Conservation (phyloP, 2,113 vertebrate species). For the Eidolon helvum region DNA sequence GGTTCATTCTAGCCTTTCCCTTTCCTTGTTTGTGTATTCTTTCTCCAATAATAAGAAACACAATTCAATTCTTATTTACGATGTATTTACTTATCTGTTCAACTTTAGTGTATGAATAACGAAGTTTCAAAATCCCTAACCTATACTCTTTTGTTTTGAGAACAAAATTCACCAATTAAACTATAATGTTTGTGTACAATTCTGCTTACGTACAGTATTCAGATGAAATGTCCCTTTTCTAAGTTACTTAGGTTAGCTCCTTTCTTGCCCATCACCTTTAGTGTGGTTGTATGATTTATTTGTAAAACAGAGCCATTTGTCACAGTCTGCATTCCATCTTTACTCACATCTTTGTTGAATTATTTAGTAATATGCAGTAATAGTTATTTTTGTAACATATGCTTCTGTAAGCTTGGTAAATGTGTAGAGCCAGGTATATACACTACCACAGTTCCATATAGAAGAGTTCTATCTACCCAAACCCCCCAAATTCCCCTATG, state of each 20-base stretch:
- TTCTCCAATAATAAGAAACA: not conserved
- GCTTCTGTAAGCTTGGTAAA: not conserved
- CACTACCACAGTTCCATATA: not conserved
- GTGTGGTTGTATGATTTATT: not conserved
- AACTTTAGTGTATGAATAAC: not conserved
- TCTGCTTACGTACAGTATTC: not conserved
- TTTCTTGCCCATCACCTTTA: not conserved
- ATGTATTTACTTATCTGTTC: not conserved
- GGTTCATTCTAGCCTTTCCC: not conserved
- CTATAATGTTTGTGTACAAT: not conserved
- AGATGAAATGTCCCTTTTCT: not conserved
- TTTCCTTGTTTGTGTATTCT: not conserved
- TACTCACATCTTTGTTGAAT: not conserved
- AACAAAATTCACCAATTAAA: not conserved
- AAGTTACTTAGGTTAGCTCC: not conserved
- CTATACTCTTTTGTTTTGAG: not conserved
- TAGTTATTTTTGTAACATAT: not conserved
- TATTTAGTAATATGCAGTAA: not conserved
- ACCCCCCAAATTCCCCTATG: not conserved
- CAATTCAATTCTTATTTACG: not conserved
- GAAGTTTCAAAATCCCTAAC: not conserved
- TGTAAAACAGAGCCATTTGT: not conserved
- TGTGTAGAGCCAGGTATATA: not conserved
- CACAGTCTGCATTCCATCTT: not conserved
- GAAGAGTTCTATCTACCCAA: not conserved